Conservation (phyloP, 2,888 invertebrate species). For the Arge pagana region DNA sequence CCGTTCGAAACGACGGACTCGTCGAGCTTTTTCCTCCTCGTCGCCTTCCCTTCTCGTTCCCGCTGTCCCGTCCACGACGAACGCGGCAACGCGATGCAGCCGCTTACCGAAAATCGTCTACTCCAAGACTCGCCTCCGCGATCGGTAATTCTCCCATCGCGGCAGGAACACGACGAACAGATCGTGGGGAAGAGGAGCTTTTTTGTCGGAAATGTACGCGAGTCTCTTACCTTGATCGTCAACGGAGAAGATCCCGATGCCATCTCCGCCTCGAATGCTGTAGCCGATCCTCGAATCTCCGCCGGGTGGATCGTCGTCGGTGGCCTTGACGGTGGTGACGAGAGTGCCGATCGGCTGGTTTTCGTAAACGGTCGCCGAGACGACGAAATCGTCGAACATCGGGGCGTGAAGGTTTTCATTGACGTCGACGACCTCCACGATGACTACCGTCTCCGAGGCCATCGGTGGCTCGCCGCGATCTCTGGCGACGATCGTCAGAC, state of each 20-base stretch:
- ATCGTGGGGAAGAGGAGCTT: background rate
- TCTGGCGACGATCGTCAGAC: conserved; percentile 80
- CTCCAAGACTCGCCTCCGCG: background rate
- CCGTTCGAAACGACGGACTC: too few species aligned
- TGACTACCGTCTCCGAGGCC: conserved; percentile 77
- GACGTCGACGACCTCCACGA: conserved; percentile 89
- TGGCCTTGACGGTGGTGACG: conserved; percentile 78
- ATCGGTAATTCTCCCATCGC: background rate
- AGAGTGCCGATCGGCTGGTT: conserved; percentile 77
- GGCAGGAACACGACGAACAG: background rate
- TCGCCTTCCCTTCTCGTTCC: background rate
- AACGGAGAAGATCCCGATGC: conserved; percentile 89
- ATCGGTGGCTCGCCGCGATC: conserved; percentile 85
- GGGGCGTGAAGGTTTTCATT: conserved; percentile 91
- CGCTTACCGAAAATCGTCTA: too few species aligned
- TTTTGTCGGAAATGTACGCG: background rate
- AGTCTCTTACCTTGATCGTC: conserved; percentile 79
- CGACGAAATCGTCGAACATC: conserved; percentile 79
- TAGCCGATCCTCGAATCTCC: conserved; percentile 84
- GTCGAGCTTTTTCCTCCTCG: too few species aligned
- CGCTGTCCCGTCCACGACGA: background rate
- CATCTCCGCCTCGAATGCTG: conserved; percentile 86
- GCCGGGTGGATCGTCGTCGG: conserved; percentile 79
- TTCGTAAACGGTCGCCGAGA: conserved; percentile 76
- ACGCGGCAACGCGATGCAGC: too few species aligned